Evolutionary conservation across 92 coral and sea anemone species (phyloP).

Genomic region (Epizoanthus rinbou): DNA sequence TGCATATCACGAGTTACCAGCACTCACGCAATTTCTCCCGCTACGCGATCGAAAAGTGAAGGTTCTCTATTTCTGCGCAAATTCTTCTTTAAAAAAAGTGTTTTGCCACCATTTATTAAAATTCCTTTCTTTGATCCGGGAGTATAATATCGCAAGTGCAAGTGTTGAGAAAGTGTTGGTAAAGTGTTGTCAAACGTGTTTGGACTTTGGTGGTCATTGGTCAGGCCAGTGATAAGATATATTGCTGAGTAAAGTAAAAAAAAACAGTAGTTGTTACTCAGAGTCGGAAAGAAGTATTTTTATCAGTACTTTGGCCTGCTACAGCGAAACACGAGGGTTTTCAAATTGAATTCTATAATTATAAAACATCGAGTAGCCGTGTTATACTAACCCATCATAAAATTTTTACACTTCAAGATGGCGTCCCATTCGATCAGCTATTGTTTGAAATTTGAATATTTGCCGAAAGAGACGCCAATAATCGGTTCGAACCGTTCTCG

Average conservation of each 20-base stretch:
- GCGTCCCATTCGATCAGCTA: conserved; percentile 32
- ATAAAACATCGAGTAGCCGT: not conserved
- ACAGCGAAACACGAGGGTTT: not conserved
- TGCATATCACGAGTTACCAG: not conserved
- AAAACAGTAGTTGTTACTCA: no score
- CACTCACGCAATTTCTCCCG: not conserved
- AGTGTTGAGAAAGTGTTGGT: not conserved
- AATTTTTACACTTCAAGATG: conserved; percentile 11
- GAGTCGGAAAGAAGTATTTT: not conserved
- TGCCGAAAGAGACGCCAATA: conserved; percentile 33
- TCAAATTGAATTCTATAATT: not conserved
- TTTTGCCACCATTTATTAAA: not conserved
- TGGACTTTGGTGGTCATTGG: not conserved
- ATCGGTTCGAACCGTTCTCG: not conserved
- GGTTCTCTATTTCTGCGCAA: not conserved
- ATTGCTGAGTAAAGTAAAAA: no score
- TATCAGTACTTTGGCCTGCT: not conserved
- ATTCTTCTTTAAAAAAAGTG: not conserved
- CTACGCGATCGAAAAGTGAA: not conserved
- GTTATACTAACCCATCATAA: not conserved
- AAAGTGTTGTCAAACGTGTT: not conserved
- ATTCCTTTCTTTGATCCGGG: not conserved
- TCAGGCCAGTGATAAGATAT: no score
- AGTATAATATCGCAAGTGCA: not conserved
- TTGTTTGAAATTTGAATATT: conserved; percentile 43